Base-by-base conservation (phyloP, 1,140 invertebrate genomes). In the Drosophila carrolli region DNA sequence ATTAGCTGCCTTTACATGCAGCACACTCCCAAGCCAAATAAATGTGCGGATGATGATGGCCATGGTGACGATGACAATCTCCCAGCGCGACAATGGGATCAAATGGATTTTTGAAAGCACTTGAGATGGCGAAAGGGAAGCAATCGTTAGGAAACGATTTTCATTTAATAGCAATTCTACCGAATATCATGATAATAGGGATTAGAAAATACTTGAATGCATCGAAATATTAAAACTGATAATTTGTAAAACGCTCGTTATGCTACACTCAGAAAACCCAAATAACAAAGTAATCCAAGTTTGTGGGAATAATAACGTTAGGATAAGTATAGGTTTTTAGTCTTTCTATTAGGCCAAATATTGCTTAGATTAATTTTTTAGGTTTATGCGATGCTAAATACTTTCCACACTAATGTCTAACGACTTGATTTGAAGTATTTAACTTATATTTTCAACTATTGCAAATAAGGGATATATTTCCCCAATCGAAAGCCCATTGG, bases 1-100 rank as follows among this genome's bases (percentile, higher is more conserved):
- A 89, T 89, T 89, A 89, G 84, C 84, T 89, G 84, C 80, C 83
- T 80, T 59, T 83, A 78, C 75, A 78, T 75, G 75, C 79, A 73
- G 61, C 68, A 68, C 75, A 72, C 68, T 71, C 29, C 44, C 37
- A n/a, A 19, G 50, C 65, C 66, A 71, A 70, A 71, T 58, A 71
- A 58, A 71, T 71, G 68, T 71, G 68, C 65, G 48, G 68, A 76
- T 56, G 70, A 70, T 76, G 76, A 59, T 63, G 47, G 54, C 50
- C 75, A 59, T 71, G 58, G 66, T 63, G 74, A 72, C 60, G 57
- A 68, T 86, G 74, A 81, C 63, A 66, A 75, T 75, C 60, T 57
- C 59, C 29, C 23, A 53, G 9, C 13, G 47, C 32, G 72, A 75
- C 73, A 75, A 75, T 75, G 73, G 73, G 73, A 63, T 51, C 54